Percentiles rank a stretch among this genome's conserved stretches.
These are phyloP conservation scores for Urocyon cinereoargenteus DNA, from an alignment of 2,797 vertebrate species.

Conservation along the genomic window DNA sequence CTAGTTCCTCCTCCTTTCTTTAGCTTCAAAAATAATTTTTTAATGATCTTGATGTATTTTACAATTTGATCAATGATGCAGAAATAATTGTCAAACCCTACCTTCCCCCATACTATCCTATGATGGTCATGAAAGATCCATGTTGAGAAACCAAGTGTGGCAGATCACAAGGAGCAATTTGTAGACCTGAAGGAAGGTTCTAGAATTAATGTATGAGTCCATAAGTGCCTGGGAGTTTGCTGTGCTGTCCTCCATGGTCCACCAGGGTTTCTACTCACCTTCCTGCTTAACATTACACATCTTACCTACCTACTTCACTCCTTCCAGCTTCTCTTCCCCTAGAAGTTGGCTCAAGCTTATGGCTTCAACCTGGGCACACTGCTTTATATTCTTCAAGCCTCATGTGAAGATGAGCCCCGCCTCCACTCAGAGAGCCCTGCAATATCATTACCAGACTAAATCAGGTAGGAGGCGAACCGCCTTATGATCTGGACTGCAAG, in stretches of 20 bases:
- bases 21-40: not conserved
- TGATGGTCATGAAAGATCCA: not conserved
- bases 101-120: not conserved
- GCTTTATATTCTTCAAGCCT: not conserved
- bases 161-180: not conserved
- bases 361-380: not conserved
- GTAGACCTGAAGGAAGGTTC: not conserved
- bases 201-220: not conserved
- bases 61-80: not conserved
- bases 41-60: conserved; percentile 25
- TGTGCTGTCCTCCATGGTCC: too few species aligned
- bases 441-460: not conserved
- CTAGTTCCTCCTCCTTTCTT: conserved; percentile 4
- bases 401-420: not conserved
- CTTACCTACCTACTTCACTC: not conserved
- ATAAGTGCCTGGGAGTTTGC: not conserved
- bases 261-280: not conserved
- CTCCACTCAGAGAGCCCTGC: not conserved
- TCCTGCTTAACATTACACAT: not conserved
- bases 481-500: not conserved
- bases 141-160: conserved; percentile 10
- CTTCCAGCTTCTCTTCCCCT: not conserved
- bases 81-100: not conserved
- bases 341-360: not conserved
- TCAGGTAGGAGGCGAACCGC: not conserved